Base-by-base conservation (phyloP, 2,888 invertebrate genomes). In the Plemyria rubiginata region DNA sequence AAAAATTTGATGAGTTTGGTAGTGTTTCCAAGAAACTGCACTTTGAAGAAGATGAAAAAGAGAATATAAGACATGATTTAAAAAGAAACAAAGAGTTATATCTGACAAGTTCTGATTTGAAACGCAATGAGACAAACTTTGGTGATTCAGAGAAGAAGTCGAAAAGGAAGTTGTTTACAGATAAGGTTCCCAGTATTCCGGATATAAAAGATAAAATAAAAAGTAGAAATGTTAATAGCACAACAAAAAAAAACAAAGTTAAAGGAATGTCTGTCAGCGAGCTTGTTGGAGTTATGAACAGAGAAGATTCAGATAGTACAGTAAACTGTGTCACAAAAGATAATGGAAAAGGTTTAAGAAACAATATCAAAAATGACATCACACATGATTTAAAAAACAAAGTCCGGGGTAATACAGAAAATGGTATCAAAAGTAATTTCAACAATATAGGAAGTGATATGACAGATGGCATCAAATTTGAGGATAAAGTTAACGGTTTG, bases 131-230 rank as follows among this genome's bases (percentile, higher is more conserved):
- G 22, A 78, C 72, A 49, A 73, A 80, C 13, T 68, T 70, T 8
- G 71, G 69, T 0, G 80, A 85, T 7, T 75, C 79, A 0, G 87
- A 87, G 3, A 88, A 78, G 64, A 85, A 82, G 66, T 83, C 85
- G 0, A 91, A 88, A 53, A 90, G 87, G 58, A 88, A 89, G 66
- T 71, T 91, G 55, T 91, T 86, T 43, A 91, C 91, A 0, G 92
- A 71, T 40, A 75, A 71, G 16, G 71, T 89, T 7, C 85, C 85
- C 0, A 81, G 70, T 58, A 88, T 88, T 5, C 91, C 91, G 0
- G 86, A 88, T 57, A 74, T 86, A 1, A 86, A 78, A 55, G 64
- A 61, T 0, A 86, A 80, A 62, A 12, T 60, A n/a, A 79, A 71
- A 54, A 67, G 62, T 9, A 79, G 82, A 64, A 81, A 78, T 66